Evolutionary conservation across 2,797 vertebrate species (phyloP).

Genomic region (Myoxocephalus aenaeus): DNA sequence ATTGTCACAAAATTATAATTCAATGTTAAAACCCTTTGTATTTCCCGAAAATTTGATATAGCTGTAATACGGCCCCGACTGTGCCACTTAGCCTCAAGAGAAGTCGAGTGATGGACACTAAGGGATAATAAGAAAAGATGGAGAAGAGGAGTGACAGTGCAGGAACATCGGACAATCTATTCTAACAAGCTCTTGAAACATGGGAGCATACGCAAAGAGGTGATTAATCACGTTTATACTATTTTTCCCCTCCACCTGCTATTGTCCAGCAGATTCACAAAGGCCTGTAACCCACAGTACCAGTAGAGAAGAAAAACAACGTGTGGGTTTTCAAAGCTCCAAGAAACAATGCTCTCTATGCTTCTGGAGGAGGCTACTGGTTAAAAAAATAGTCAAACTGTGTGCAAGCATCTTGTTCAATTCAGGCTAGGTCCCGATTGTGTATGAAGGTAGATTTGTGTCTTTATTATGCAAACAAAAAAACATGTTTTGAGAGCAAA

Average conservation of each 20-base stretch:
- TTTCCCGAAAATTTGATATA: slow-evolving; percentile 7
- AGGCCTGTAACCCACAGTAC: slow-evolving; percentile 12
- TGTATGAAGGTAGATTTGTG: no score
- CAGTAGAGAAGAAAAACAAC: slow-evolving; percentile 7
- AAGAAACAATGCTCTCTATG: slow-evolving; percentile 52
- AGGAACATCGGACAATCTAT: slow-evolving; percentile 21
- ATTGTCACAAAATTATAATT: slow-evolving; percentile 16
- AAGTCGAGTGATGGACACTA: slow-evolving; percentile 18
- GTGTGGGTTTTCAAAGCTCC: slow-evolving; percentile 37
- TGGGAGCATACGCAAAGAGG: slow-evolving; percentile 26
- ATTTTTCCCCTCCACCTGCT: slow-evolving; percentile 19
- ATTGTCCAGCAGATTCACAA: slow-evolving; percentile 24
- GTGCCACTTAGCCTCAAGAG: background rate
- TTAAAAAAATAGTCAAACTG: slow-evolving; percentile 68
- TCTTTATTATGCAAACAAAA: no score
- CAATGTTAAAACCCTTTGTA: background rate
- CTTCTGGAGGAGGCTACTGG: slow-evolving; percentile 49
- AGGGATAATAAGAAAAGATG: slow-evolving; percentile 1
- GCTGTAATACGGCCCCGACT: background rate
- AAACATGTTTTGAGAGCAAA: no score
- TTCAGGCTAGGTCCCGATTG: slow-evolving; percentile 18
- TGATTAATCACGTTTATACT: slow-evolving; percentile 12
- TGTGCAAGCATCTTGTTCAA: slow-evolving; percentile 31
- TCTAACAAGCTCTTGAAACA: slow-evolving; percentile 28
- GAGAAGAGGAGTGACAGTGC: background rate